Evolutionary conservation across 2,797 vertebrate genomes (phyloP), one percentile per base, ranked within the genome.

Genomic region (Scolopax bukidnonensis): DNA sequence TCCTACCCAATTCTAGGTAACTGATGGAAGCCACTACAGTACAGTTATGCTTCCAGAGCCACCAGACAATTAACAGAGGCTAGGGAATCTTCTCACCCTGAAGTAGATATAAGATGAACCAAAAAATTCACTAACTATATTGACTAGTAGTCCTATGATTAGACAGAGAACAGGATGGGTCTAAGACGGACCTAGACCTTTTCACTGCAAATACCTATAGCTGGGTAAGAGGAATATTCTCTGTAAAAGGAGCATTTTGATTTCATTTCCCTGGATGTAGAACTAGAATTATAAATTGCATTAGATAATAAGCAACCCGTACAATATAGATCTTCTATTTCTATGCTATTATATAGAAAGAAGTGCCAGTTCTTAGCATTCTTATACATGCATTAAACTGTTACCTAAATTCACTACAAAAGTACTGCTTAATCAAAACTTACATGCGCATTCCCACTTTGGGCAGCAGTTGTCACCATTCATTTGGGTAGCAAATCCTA

Each of bases 401-500:
- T 38, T 53, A 81, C 14, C 16, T 33, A 56, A 71, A 83, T 51
- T 68, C 9, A 25, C 9, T 86, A 91, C 41, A 54, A 56, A 95
- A 92, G 19, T n/a, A 80, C 6, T 40, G 13, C 10, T n/a, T 41
- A 79, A 75, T 65, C 65, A 57, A 51, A 64, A 98, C 99, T 99
- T 97, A 99, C 99, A 99, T 97, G 99, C 98, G 95, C 99, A 99
- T 92, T 99, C 98, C 99, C 99, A 99, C 97, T 98, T 96, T 4
- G 99, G 99, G 89, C 99, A 99, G 98, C 99, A 99, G 94, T 98
- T 99, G 97, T 99, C 99, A 77, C 99, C 99, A 43, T 99, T 99
- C 65, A 98, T 97, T 91, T 98, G 98, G 45, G 99, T 82, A 2
- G 99, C 98, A 11, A 99, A 99, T 89, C 99, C 99, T 57, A 99